These are phyloP conservation scores for Zosterops borbonicus DNA, from an alignment of 2,113 vertebrate species.

Conservation along the genomic window DNA sequence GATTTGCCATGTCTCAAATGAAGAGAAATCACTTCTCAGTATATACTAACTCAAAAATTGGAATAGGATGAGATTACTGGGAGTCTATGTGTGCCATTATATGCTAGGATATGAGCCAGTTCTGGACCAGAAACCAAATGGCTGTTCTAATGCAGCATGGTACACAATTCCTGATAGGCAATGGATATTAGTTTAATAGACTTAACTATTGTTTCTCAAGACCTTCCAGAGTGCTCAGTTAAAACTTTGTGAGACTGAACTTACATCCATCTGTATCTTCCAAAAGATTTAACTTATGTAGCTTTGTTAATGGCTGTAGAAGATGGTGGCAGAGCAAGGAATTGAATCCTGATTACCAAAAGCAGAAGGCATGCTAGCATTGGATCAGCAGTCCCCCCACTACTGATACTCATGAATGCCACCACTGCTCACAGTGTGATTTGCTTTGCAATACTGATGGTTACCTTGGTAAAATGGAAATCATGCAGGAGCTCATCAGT, in stretches of 20 bases:
- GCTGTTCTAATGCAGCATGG: not conserved
- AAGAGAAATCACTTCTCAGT: not conserved
- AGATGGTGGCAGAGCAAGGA: not conserved
- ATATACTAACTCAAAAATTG: not conserved
- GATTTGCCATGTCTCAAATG: not conserved
- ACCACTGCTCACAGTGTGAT: not conserved
- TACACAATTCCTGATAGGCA: not conserved
- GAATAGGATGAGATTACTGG: not conserved
- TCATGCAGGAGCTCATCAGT: not conserved
- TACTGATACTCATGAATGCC: not conserved
- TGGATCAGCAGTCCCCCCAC: not conserved
- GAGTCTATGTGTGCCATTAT: not conserved
- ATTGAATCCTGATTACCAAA: not conserved
- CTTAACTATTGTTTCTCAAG: not conserved
- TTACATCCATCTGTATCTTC: not conserved
- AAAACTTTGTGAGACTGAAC: not conserved
- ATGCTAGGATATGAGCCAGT: not conserved
- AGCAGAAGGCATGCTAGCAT: not conserved
- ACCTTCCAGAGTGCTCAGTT: not conserved
- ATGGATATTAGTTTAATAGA: not conserved
- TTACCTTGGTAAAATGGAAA: conserved; percentile 1
- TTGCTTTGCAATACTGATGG: not conserved
- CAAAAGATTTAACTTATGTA: not conserved
- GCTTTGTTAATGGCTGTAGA: not conserved
- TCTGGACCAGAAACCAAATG: not conserved